phyloP scores from a whole-genome alignment of 2,888 invertebrate species.

The Aspidiotus destructor region DNA sequence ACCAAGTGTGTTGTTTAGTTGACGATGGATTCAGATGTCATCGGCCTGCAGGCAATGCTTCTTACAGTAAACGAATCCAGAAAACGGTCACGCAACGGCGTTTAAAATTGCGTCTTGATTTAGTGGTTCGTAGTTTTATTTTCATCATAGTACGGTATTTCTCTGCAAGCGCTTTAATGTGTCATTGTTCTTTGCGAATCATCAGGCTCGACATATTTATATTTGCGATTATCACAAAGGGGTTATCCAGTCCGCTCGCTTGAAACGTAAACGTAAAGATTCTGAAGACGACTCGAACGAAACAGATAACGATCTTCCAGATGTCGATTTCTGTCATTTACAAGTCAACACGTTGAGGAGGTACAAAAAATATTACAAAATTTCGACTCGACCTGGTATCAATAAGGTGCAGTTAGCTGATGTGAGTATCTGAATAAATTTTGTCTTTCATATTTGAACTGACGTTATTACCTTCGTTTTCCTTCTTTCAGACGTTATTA shows the following conservation, averaged over 20 bases:
- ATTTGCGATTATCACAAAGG: constrained; percentile 95
- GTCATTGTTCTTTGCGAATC: no score
- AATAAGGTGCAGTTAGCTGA: constrained; percentile 94
- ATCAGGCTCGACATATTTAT: constrained; percentile 65
- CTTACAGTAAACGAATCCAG: constrained; percentile 92
- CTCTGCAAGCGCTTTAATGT: background rate
- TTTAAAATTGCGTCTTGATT: constrained; percentile 78
- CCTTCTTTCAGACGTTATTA: constrained; percentile 62
- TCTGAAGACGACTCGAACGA: constrained; percentile 91
- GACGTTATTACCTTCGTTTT: constrained; percentile 21
- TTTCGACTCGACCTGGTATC: constrained; percentile 78
- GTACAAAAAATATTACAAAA: constrained; percentile 88
- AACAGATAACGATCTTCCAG: constrained; percentile 72
- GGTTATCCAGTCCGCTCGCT: constrained; percentile 89
- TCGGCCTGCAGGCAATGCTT: constrained; percentile 84
- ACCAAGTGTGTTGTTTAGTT: constrained; percentile 85
- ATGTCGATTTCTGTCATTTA: constrained; percentile 85
- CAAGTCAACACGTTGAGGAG: constrained; percentile 88
- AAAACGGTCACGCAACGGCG: constrained; percentile 87
- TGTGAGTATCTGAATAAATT: constrained; percentile 50
- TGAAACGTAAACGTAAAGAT: constrained; percentile 81
- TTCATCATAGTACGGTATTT: background rate
- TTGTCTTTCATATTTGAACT: background rate
- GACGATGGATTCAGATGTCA: constrained; percentile 79
- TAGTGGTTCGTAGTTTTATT: constrained; percentile 48